Conservation (phyloP, 2,888 invertebrate genomes). For the Amphipoea lucens region DNA sequence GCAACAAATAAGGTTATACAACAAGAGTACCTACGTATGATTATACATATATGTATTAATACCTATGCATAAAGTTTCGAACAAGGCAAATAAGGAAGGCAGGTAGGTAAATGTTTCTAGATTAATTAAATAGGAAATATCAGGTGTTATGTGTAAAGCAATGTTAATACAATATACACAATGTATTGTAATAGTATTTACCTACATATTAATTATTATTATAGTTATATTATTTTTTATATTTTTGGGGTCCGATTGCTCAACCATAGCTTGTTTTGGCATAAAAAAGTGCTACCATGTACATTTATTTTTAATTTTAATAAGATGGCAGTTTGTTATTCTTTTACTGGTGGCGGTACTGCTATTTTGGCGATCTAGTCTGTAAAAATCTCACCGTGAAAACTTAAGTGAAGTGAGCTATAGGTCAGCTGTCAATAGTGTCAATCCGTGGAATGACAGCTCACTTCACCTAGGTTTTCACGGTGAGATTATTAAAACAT, state of each 20-base stretch:
- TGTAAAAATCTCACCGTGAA: not conserved
- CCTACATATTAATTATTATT: not conserved
- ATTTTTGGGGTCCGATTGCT: not conserved
- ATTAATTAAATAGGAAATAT: conserved; percentile 17
- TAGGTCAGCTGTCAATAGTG: not conserved
- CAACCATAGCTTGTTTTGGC: not conserved
- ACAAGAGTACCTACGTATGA: not conserved
- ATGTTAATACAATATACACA: not conserved
- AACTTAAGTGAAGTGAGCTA: not conserved
- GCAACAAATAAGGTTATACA: conserved; percentile 25
- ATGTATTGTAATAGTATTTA: not conserved
- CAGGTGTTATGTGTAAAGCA: not conserved
- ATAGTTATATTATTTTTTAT: not conserved
- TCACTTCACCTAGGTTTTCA: not conserved
- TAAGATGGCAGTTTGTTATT: not conserved
- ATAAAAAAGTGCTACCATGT: not conserved
- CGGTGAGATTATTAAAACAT: not conserved
- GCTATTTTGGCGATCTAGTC: not conserved
- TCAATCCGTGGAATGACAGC: not conserved
- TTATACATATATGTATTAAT: not conserved
- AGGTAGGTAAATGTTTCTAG: not conserved
- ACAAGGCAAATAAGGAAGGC: not conserved
- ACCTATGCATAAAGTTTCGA: not conserved
- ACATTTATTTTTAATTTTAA: too few species aligned
- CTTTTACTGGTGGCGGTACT: not conserved